These are phyloP conservation scores for Zaprionus capensis DNA, from an alignment of 1,140 invertebrate species.

Conservation along the genomic window DNA sequence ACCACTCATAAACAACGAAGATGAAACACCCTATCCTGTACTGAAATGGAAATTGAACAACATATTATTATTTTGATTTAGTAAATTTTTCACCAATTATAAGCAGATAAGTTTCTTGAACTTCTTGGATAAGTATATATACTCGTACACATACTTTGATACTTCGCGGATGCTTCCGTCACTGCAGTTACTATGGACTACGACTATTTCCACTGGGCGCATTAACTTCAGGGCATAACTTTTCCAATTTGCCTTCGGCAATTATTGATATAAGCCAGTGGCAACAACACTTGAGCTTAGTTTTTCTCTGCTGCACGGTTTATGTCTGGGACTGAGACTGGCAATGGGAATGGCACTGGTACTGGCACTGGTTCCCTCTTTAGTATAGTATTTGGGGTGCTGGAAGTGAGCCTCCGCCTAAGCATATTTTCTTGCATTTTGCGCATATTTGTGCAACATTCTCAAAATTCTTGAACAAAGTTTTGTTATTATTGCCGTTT, in stretches of 20 bases:
- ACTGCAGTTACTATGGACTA: constrained; percentile 58
- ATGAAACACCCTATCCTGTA: constrained; percentile 11
- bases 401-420: constrained; percentile 37
- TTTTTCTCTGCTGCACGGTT: constrained; percentile 45
- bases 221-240: constrained; percentile 82
- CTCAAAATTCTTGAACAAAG: constrained; percentile 80
- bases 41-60: background rate
- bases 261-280: constrained; percentile 80
- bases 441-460: constrained; percentile 82
- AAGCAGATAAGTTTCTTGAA: background rate
- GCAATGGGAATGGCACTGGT: background rate
- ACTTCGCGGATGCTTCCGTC: constrained; percentile 49
- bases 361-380: constrained; percentile 39
- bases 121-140: background rate
- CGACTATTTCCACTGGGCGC: constrained; percentile 78
- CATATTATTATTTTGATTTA: background rate
- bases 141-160: constrained; percentile 48
- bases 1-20: background rate
- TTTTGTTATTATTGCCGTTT: constrained; percentile 80
- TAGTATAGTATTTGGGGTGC: constrained; percentile 42
- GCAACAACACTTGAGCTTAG: constrained; percentile 67
- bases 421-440: constrained; percentile 79
- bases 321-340: constrained; percentile 10
- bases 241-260: constrained; percentile 83
- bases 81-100: background rate